Conservation (phyloP, 2,797 vertebrate species). For the Urophycis tenuis region DNA sequence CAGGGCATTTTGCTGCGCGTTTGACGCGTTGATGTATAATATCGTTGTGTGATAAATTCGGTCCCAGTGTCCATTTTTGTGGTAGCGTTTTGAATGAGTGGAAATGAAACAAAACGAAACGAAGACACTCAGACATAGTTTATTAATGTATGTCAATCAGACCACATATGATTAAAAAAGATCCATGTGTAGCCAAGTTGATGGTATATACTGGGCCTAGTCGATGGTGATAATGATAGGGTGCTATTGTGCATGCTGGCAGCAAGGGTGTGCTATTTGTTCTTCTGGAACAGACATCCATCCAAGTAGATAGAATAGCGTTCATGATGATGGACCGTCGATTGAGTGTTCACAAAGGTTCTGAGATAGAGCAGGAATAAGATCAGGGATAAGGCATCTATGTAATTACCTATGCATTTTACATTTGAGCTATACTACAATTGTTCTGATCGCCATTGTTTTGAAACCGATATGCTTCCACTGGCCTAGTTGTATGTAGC, state of each 20-base stretch:
- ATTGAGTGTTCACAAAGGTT: not conserved
- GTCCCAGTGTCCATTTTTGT: not conserved
- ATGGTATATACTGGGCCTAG: not conserved
- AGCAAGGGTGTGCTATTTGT: conserved; percentile 54
- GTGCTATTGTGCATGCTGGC: not conserved
- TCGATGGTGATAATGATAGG: not conserved
- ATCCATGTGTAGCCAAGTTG: not conserved
- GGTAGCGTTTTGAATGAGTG: not conserved
- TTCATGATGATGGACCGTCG: not conserved
- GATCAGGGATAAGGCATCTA: not conserved
- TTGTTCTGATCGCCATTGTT: not conserved
- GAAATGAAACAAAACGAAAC: not conserved
- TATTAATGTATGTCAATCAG: not conserved
- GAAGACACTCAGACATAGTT: not conserved
- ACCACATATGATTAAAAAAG: not conserved
- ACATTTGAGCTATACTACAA: not conserved
- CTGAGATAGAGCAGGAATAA: not conserved
- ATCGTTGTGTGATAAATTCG: not conserved
- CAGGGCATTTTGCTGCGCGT: conserved; percentile 20
- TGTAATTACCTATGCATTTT: not conserved
- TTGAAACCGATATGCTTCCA: not conserved
- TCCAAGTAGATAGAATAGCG: not conserved
- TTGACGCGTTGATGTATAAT: not conserved
- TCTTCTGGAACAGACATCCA: conserved; percentile 9
- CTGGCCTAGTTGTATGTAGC: not conserved